Percentiles rank a stretch among this genome's conserved stretches.
Conservation (phyloP, 2,113 vertebrate genomes). For the Actinemys pallida region DNA sequence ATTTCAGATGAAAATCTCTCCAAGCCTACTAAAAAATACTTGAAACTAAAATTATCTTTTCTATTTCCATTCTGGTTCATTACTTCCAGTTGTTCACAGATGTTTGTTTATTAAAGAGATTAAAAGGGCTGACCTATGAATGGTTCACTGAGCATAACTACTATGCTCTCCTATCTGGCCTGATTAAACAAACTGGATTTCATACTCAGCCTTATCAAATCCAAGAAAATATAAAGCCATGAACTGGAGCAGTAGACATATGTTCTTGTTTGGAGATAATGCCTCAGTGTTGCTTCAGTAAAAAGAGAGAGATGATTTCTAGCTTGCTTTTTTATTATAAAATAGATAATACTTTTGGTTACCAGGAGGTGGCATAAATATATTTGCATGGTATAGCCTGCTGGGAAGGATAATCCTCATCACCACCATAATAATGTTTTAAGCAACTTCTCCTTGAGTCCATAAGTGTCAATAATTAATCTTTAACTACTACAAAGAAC, state of each 20-base stretch:
- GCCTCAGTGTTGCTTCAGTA: not conserved
- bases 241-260: not conserved
- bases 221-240: not conserved
- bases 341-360: not conserved
- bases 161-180: not conserved
- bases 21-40: not conserved
- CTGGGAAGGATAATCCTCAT: not conserved
- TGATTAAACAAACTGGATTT: not conserved
- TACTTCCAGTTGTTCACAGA: not conserved
- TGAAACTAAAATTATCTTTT: not conserved
- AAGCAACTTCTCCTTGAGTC: not conserved
- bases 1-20: conserved; percentile 10
- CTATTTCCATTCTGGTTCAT: not conserved
- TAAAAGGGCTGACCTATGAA: not conserved
- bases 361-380: not conserved
- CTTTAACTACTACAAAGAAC: not conserved
- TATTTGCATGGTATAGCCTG: not conserved
- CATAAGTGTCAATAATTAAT: not conserved
- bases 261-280: not conserved
- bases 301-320: not conserved
- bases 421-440: not conserved
- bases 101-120: not conserved
- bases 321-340: not conserved
- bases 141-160: not conserved
- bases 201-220: not conserved